These are phyloP conservation scores for Coregonus clupeaformis DNA, from an alignment of 2,113 vertebrate genomes.

Conservation along the genomic window DNA sequence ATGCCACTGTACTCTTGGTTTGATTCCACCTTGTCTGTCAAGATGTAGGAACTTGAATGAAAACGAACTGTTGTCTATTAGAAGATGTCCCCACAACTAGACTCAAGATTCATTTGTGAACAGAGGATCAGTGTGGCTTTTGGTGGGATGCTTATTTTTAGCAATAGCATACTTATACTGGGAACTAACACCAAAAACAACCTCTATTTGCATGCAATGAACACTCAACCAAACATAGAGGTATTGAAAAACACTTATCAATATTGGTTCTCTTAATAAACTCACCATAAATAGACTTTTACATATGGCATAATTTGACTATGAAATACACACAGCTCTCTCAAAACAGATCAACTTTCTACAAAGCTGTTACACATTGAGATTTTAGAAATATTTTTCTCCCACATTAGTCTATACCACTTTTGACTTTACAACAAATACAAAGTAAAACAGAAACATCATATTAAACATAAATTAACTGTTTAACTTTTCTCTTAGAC, in stretches of 20 bases:
- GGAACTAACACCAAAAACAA: constrained; percentile 30
- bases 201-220: constrained; percentile 54
- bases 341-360: constrained; percentile 73
- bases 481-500: constrained; percentile 46
- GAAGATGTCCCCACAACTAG: not conserved
- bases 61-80: not conserved
- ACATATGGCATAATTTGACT: constrained; percentile 56
- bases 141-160: not conserved
- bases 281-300: constrained; percentile 64
- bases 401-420: constrained; percentile 45
- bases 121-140: constrained; percentile 25
- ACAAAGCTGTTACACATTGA: constrained; percentile 74
- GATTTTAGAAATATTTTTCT: constrained; percentile 57
- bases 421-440: constrained; percentile 63
- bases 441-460: constrained; percentile 40
- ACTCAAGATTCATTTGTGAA: not conserved
- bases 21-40: not conserved
- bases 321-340: constrained; percentile 72
- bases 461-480: constrained; percentile 45
- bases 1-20: constrained; percentile 23
- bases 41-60: not conserved
- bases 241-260: constrained; percentile 23
- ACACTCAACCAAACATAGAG: constrained; percentile 30
- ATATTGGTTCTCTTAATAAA: constrained; percentile 25
- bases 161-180: constrained; percentile 1